A percentile compares a stretch with the other conserved stretches of the same genome.
These are phyloP conservation scores for Siphamia tubifer DNA, from an alignment of 2,113 vertebrate genomes.

Conservation along the genomic window DNA sequence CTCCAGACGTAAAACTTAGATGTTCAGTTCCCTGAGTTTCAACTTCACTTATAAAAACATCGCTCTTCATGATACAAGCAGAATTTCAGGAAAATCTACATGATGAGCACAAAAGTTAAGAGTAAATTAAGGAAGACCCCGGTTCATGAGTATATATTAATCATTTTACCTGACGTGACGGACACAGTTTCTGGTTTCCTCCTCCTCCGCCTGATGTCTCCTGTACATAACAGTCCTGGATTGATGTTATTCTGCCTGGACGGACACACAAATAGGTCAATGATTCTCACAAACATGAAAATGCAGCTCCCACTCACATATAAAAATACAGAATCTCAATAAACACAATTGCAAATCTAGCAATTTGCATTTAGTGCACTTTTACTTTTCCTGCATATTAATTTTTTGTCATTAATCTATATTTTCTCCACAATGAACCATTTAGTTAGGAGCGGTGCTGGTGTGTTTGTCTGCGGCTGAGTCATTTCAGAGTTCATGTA, in stretches of 20 bases:
- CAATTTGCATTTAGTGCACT: neutral
- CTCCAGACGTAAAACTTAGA: neutral
- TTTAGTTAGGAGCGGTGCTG: slow-evolving; percentile 11
- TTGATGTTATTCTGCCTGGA: slow-evolving; percentile 65
- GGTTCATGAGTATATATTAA: neutral
- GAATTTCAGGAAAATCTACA: neutral
- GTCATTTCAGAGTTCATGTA: slow-evolving; percentile 62
- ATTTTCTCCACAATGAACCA: slow-evolving; percentile 23
- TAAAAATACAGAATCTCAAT: slow-evolving; percentile 2
- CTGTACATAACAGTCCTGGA: slow-evolving; percentile 55
- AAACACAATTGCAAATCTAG: neutral
- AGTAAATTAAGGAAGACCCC: neutral
- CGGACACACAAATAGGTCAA: neutral
- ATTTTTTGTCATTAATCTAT: slow-evolving; percentile 42
- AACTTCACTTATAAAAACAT: neutral
- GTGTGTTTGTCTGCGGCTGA: slow-evolving; percentile 45
- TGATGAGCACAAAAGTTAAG: neutral
- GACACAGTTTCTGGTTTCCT: slow-evolving; percentile 55
- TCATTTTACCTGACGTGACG: slow-evolving; percentile 66
- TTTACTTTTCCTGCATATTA: neutral
- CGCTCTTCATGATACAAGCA: neutral
- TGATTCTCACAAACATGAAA: slow-evolving; percentile 1
- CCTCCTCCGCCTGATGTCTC: slow-evolving; percentile 68
- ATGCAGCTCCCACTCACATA: neutral
- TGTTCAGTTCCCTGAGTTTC: neutral